Percentiles rank a stretch among this genome's conserved stretches.
Conservation (phyloP, 1,140 invertebrate species). For the Heliconius congener region DNA sequence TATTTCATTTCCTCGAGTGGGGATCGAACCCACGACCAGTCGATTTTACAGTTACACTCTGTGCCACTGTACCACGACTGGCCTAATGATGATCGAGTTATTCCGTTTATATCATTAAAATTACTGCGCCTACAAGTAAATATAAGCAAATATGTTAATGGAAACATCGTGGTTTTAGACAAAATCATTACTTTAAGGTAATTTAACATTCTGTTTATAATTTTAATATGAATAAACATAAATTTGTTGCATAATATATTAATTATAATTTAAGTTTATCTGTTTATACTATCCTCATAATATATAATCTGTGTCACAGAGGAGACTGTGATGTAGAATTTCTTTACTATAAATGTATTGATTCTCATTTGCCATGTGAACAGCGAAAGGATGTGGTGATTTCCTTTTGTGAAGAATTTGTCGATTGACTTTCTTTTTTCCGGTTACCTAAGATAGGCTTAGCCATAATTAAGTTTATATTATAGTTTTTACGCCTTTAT, state of each 20-base stretch:
- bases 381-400: slow-evolving; percentile 36
- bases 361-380: slow-evolving; percentile 20
- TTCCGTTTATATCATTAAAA: neutral
- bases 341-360: neutral
- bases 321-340: neutral
- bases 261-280: neutral
- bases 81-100: too few relatives aligned
- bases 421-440: slow-evolving; percentile 37
- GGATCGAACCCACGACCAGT: too few relatives aligned
- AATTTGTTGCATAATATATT: neutral
- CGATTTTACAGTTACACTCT: too few relatives aligned
- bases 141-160: neutral
- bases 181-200: neutral
- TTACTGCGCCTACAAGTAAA: neutral
- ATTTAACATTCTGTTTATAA: neutral
- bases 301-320: neutral
- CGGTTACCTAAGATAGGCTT: slow-evolving; percentile 20
- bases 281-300: neutral
- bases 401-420: slow-evolving; percentile 32
- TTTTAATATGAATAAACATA: neutral
- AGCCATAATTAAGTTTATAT: neutral
- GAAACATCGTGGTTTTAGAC: neutral
- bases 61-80: too few relatives aligned
- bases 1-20: too few relatives aligned
- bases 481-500: neutral